phyloP scores from a whole-genome alignment of 2,888 invertebrate species.

The Pogonocherus hispidulus region DNA sequence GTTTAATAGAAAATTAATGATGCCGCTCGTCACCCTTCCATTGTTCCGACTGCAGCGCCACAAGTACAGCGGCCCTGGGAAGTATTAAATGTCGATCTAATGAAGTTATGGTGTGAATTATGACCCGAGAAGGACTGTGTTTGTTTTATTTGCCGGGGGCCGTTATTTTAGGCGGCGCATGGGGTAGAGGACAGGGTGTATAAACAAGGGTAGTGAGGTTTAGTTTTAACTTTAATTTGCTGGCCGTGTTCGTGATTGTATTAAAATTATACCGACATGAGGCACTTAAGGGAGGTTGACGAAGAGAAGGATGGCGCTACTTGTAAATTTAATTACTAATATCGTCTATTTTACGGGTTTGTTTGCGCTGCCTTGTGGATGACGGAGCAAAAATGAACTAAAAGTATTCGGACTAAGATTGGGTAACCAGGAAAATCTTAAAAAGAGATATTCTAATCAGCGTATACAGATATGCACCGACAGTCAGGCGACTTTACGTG shows the following conservation, averaged over 20 bases:
- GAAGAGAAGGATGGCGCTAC: too few relatives aligned
- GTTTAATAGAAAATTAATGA: constrained; percentile 36
- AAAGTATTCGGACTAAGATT: too few relatives aligned
- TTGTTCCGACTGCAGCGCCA: constrained; percentile 17
- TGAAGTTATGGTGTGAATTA: constrained; percentile 23
- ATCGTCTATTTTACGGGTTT: too few relatives aligned
- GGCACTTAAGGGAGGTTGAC: too few relatives aligned
- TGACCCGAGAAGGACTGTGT: constrained; percentile 7
- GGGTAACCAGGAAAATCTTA: too few relatives aligned
- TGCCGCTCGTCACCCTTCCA: constrained; percentile 9
- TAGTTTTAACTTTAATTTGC: not conserved
- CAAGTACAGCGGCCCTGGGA: constrained; percentile 7
- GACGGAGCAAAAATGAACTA: too few relatives aligned
- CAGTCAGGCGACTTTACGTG: too few relatives aligned
- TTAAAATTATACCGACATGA: too few relatives aligned
- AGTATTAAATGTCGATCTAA: constrained; percentile 21
- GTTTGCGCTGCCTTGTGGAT: too few relatives aligned
- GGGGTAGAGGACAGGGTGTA: not conserved
- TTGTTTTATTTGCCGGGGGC: constrained; percentile 2
- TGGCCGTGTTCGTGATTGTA: not conserved
- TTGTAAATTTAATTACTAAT: too few relatives aligned
- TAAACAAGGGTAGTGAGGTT: not conserved
- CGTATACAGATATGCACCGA: too few relatives aligned
- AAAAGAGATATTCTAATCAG: too few relatives aligned
- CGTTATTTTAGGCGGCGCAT: constrained; percentile 1